Evolutionary conservation across 2,113 vertebrate species (phyloP).

Genomic region (Isichthys henryi): DNA sequence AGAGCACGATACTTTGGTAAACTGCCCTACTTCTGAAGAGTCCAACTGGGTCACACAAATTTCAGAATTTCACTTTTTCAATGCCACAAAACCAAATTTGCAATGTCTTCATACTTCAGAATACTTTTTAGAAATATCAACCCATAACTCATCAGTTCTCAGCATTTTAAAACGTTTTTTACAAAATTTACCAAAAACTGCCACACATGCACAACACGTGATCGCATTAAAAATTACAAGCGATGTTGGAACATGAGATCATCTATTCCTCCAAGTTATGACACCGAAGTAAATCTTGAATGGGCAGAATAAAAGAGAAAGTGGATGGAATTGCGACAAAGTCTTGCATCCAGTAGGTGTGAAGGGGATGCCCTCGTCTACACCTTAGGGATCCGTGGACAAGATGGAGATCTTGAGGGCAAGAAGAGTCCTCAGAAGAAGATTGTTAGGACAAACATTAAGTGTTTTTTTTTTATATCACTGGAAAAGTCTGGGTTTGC

Average conservation of each 20-base stretch:
- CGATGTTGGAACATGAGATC: background rate
- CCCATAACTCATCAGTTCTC: background rate
- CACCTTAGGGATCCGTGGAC: background rate
- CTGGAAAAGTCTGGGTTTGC: background rate
- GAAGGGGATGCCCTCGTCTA: too few species aligned
- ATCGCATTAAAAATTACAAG: background rate
- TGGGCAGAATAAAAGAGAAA: background rate
- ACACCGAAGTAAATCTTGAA: background rate
- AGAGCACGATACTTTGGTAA: background rate
- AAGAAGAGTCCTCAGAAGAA: background rate
- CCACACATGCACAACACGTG: background rate
- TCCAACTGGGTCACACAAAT: background rate
- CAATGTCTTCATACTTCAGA: background rate
- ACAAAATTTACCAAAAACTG: background rate
- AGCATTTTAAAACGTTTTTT: background rate
- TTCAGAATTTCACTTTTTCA: background rate
- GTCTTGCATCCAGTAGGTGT: background rate
- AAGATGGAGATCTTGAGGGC: background rate
- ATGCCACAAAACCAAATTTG: background rate
- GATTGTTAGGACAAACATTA: background rate
- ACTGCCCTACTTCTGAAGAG: background rate
- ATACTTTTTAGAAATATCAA: background rate
- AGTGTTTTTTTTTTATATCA: background rate
- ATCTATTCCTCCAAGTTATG: background rate
- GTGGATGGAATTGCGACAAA: background rate